Base-by-base conservation (phyloP, 2,113 vertebrate species). In the Xenopus laevis region DNA sequence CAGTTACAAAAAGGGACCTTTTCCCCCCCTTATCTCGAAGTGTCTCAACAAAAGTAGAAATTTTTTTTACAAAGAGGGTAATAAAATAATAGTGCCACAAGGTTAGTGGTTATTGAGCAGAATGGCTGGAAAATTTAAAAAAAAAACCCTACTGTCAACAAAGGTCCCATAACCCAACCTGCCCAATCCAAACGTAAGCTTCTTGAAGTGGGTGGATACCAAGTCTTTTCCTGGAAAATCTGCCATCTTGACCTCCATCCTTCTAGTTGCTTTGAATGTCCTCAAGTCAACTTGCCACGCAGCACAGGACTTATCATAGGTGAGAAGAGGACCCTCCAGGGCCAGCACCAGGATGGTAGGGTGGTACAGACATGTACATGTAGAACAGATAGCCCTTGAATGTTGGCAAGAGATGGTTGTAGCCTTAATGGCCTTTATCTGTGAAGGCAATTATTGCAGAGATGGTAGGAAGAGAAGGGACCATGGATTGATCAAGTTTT, bases 361-460 rank as follows among this genome's bases (percentile, higher is more conserved):
- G 23, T n/a, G 27, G 47, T 76, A 76, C 20, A 64, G 20, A 50
- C 23, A 27, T 27, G 23, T 27, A 47, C 18, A 16, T 2, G 13
- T 55, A 70, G 66, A 30, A 63, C 57, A 5, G 30, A 76, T 70
- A 76, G 74, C 74, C 74, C 74, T 77, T 77, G 52, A 17, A 8
- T 55, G 66, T 77, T 77, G 74, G 74, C 74, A 77, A 60, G 66
- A 70, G 63, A 68, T 30, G 4, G 23, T 20, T 70, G 65, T 70
- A 60, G 33, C 65, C 18, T 44, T 60, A 45, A 69, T 27, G 66
- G 58, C 47, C 67, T 46, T 55, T 23, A 46, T 40, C 62, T 66
- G 66, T 44, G 71, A 58, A 58, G 50, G 65, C 27, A 45, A 77
- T 77, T 77, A 77, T 77, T 77, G 74, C 74, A 27, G 61, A 77